Base-by-base conservation (phyloP, 1,140 invertebrate species). In the Thrips palmi region DNA sequence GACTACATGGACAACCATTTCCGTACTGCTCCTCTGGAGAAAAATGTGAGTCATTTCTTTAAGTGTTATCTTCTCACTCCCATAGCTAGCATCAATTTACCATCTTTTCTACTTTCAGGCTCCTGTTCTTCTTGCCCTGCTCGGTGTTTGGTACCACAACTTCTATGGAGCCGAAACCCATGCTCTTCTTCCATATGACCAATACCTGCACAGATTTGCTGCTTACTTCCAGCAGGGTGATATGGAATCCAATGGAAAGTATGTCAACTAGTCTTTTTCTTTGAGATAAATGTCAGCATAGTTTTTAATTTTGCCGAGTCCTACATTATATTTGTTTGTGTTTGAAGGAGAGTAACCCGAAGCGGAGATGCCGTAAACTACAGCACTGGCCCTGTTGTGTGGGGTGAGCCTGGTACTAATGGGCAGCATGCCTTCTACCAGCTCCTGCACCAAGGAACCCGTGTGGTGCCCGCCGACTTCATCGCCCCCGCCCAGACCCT, bases 171-270 rank as follows among this genome's bases (percentile, higher is more conserved):
- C 85, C 8, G 92, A 97, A 66, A 97, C 92, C 1, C 87, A 97
- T 51, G 86, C 89, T 5, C 64, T 99, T 1, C 62, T 99, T 27
- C 96, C 96, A 0, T 99, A 99, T 60, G 96, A 99, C 58, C 84
- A 99, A 62, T 99, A 98, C 58, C 59, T 99, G 45, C 94, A 98
- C 55, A 74, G 93, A 52, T 97, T 99, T 64, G 86, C 96, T 25
- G 93, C 96, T 8, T 98, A 99, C 60, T 97, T 99, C 62, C 96
- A 99, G 64, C 96, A 99, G 67, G 94, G 93, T 8, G 96, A 99
- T 56, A 99, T 99, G 96, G 96, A 99, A 62, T 96, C 88, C 42
- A 99, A 99, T 65, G 96, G 96, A 49, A 99, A 99, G 66, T 93
- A 78, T 52, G 77, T 82, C 8, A 43, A 27, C 25, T 11, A 21